Conservation (phyloP, 2,888 invertebrate genomes). For the Polyommatus iphigenia region DNA sequence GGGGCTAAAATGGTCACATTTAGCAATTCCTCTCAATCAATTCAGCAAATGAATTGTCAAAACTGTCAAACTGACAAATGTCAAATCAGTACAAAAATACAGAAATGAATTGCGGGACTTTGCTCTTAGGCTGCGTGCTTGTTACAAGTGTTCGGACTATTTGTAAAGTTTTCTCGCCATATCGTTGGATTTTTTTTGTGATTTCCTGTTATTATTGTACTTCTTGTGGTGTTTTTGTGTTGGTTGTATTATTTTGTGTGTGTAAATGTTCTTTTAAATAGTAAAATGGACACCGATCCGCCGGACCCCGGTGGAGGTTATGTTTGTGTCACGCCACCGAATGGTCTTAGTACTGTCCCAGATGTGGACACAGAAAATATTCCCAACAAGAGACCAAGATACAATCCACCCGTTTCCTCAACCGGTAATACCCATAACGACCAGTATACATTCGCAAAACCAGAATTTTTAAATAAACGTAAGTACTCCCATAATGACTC, state of each 20-base stretch:
- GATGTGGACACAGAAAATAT: not conserved
- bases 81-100: too few relatives aligned
- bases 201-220: too few relatives aligned
- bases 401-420: not conserved
- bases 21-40: too few relatives aligned
- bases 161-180: not conserved
- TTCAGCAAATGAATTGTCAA: too few relatives aligned
- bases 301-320: not conserved
- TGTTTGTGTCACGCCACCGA: not conserved
- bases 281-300: conserved; percentile 1
- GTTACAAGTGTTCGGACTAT: not conserved
- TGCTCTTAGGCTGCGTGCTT: not conserved
- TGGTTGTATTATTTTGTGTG: too few relatives aligned
- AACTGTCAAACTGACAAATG: too few relatives aligned
- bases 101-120: too few relatives aligned
- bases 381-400: not conserved
- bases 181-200: too few relatives aligned
- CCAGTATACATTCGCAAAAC: not conserved
- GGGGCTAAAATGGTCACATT: too few relatives aligned
- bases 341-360: not conserved
- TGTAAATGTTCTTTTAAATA: not conserved
- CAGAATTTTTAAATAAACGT: not conserved
- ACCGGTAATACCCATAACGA: not conserved
- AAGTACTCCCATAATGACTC: not conserved
- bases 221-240: too few relatives aligned